Conservation (phyloP, 2,797 vertebrate species). For the Malurus leucopterus region DNA sequence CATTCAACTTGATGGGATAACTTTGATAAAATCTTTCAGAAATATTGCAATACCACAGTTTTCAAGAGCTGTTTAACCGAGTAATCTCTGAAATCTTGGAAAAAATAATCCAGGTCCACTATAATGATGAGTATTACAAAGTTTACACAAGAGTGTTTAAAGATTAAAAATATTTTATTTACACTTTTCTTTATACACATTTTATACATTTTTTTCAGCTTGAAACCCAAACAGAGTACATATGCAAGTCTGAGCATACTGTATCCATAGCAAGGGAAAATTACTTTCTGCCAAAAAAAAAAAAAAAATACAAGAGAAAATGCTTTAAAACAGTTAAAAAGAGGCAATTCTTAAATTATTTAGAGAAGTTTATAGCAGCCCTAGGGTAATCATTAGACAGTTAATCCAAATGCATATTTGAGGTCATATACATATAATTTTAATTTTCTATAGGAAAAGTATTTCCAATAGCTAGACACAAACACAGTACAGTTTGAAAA, state of each 20-base stretch:
- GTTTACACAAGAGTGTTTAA: constrained; percentile 51
- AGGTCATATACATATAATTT: constrained; percentile 58
- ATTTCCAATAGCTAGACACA: constrained; percentile 60
- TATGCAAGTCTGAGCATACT: constrained; percentile 69
- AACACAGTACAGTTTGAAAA: constrained; percentile 64
- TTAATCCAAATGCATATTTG: constrained; percentile 64
- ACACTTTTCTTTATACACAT: constrained; percentile 77
- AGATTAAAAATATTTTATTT: constrained; percentile 84
- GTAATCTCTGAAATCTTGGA: not conserved
- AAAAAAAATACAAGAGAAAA: constrained; percentile 58
- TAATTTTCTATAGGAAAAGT: constrained; percentile 64
- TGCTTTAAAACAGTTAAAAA: constrained; percentile 65
- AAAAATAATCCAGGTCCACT: not conserved
- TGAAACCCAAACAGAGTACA: constrained; percentile 69
- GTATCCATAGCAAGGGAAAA: constrained; percentile 69
- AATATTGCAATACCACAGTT: not conserved
- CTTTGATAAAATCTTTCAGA: not conserved
- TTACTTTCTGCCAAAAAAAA: constrained; percentile 57
- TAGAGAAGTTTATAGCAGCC: constrained; percentile 63
- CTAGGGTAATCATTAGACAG: constrained; percentile 64
- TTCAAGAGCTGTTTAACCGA: not conserved
- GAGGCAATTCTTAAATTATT: constrained; percentile 70
- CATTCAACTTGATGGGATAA: not conserved
- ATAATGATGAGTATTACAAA: not conserved
- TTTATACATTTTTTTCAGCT: constrained; percentile 73